These are phyloP conservation scores for Fulica atra DNA, from an alignment of 2,113 vertebrate genomes.

Conservation along the genomic window DNA sequence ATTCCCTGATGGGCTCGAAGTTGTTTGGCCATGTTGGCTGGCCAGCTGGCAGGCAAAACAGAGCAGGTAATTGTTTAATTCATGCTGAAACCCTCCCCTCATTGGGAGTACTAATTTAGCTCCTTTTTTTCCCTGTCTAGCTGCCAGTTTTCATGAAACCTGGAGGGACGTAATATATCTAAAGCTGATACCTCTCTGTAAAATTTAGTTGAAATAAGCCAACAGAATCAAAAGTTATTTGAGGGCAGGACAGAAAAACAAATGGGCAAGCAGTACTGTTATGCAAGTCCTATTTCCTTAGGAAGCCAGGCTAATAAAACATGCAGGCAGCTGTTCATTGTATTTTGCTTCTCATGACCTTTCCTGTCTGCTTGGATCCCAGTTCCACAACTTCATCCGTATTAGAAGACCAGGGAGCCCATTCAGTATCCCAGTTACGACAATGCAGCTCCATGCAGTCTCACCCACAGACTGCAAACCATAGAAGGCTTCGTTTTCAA, in stretches of 20 bases:
- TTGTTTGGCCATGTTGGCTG: background rate
- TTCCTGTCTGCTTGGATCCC: background rate
- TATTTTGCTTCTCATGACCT: slow-evolving; percentile 44
- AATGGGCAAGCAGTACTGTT: background rate
- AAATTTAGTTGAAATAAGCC: background rate
- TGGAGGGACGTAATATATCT: background rate
- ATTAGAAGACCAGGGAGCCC: background rate
- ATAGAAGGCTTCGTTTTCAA: background rate
- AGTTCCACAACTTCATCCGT: background rate
- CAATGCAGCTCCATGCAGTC: background rate
- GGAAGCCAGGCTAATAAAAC: slow-evolving; percentile 45
- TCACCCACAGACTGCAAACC: background rate
- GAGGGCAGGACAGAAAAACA: background rate
- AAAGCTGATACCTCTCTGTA: background rate
- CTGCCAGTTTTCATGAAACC: slow-evolving; percentile 39
- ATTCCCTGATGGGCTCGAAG: slow-evolving; percentile 13
- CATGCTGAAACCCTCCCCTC: background rate
- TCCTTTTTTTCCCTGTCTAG: background rate
- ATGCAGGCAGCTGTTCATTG: background rate
- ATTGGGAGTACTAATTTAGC: background rate
- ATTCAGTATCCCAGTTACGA: background rate
- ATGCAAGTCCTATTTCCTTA: slow-evolving; percentile 4
- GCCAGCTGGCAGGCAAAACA: slow-evolving; percentile 53
- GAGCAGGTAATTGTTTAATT: slow-evolving; percentile 52
- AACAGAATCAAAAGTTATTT: slow-evolving; percentile 25